Evolutionary conservation across 2,888 invertebrate species (phyloP).

Genomic region (Ichneumoninae sp.): DNA sequence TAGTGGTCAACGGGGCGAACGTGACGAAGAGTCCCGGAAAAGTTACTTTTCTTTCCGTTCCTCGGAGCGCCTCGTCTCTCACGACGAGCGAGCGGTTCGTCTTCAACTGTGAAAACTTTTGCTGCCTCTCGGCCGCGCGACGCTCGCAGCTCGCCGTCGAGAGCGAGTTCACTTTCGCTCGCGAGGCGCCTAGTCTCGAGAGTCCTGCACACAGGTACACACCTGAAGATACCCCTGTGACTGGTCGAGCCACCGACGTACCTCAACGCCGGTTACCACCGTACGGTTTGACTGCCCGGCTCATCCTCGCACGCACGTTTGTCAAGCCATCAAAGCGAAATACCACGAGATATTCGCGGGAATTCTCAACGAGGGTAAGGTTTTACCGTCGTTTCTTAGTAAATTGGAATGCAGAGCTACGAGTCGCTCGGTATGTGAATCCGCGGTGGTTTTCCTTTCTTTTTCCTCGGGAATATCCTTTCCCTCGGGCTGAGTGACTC

Average conservation of each 20-base stretch:
- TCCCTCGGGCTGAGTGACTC: conserved; percentile 53
- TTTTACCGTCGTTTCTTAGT: conserved; percentile 36
- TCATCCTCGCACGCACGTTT: conserved; percentile 26
- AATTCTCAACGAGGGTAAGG: conserved; percentile 38
- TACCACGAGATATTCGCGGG: conserved; percentile 42
- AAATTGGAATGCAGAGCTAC: conserved; percentile 55
- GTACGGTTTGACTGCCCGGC: conserved; percentile 25
- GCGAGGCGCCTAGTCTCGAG: conserved; percentile 25
- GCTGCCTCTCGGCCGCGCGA: conserved; percentile 31
- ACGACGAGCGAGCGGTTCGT: conserved; percentile 25
- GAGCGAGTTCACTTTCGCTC: conserved; percentile 59
- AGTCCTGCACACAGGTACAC: conserved; percentile 35
- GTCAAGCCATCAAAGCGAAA: conserved; percentile 48
- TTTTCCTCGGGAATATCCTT: neutral
- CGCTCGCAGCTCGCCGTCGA: conserved; percentile 28
- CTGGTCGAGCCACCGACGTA: conserved; percentile 7
- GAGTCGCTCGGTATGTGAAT: conserved; percentile 25
- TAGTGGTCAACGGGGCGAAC: conserved; percentile 55
- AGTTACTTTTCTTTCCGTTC: conserved; percentile 45
- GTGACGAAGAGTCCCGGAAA: conserved; percentile 46
- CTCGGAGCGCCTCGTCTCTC: neutral
- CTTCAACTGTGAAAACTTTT: conserved; percentile 54
- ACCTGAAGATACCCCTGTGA: conserved; percentile 23
- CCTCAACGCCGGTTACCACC: neutral
- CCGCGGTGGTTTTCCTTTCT: conserved; percentile 7